A percentile compares a stretch with the other conserved stretches of the same genome.
Conservation (phyloP, 1,140 invertebrate species). For the Araneus ventricosus region DNA sequence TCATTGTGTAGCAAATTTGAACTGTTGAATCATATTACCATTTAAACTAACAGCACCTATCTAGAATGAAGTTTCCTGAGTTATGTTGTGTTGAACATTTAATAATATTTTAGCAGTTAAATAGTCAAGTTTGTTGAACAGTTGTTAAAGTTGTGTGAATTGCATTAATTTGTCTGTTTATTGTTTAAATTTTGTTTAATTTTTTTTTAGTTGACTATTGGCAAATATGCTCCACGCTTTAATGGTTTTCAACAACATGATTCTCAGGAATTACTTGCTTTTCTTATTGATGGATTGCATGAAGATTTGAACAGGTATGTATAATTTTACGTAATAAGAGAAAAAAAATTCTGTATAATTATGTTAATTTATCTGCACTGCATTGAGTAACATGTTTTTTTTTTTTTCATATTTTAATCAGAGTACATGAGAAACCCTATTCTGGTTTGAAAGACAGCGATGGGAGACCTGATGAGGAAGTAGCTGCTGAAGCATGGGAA, state of each 20-base stretch:
- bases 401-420: slow-evolving; percentile 43
- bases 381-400: too few species aligned
- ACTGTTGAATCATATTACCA: too few species aligned
- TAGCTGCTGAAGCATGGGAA: slow-evolving; percentile 90
- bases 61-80: too few species aligned
- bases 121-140: too few species aligned
- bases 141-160: too few species aligned
- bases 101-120: too few species aligned
- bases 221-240: slow-evolving; percentile 90
- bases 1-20: too few species aligned
- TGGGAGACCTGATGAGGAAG: slow-evolving; percentile 87
- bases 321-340: neutral
- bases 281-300: slow-evolving; percentile 92
- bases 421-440: slow-evolving; percentile 85
- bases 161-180: neutral
- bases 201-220: slow-evolving; percentile 86
- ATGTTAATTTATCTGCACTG: neutral
- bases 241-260: slow-evolving; percentile 94
- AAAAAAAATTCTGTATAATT: neutral
- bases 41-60: too few species aligned
- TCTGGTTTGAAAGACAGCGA: slow-evolving; percentile 88
- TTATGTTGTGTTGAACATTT: too few species aligned
- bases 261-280: slow-evolving; percentile 92
- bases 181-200: neutral
- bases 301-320: slow-evolving; percentile 90